Evolutionary conservation across 2,797 vertebrate genomes (phyloP).

Genomic region (Squalus acanthias): DNA sequence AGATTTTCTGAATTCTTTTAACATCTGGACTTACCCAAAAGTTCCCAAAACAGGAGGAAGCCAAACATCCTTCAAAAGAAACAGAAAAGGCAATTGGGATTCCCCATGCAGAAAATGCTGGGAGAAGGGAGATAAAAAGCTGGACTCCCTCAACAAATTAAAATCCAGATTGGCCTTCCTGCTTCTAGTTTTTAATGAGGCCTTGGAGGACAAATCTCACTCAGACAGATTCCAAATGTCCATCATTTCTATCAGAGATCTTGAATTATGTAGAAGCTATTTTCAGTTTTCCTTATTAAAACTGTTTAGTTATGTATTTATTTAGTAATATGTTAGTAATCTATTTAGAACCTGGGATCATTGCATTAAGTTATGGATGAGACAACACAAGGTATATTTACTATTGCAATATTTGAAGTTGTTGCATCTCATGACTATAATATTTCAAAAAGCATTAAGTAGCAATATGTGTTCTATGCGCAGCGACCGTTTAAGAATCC

Average conservation of each 20-base stretch:
- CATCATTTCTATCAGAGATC: constrained; percentile 4
- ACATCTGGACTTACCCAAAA: not conserved
- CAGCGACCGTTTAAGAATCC: not conserved
- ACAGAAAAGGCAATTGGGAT: not conserved
- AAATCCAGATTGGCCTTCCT: constrained; percentile 14
- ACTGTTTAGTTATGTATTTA: constrained; percentile 7
- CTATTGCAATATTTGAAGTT: not conserved
- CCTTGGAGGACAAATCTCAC: constrained; percentile 3
- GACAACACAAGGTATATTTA: too few species aligned
- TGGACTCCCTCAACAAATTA: not conserved
- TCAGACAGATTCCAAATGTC: not conserved
- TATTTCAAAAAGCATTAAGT: not conserved
- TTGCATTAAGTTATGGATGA: not conserved
- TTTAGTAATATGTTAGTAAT: not conserved
- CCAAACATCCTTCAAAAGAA: not conserved
- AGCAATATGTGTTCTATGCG: not conserved
- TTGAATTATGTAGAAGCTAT: constrained; percentile 4
- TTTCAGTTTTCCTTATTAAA: constrained; percentile 17
- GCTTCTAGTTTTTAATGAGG: constrained; percentile 27
- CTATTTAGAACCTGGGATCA: not conserved
- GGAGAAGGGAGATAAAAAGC: not conserved
- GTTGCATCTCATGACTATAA: not conserved
- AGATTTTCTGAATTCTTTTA: not conserved
- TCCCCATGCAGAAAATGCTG: not conserved
- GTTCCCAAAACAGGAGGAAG: not conserved